phyloP scores from a whole-genome alignment of 2,797 vertebrate genomes.

The Hephaestus fuliginosus region DNA sequence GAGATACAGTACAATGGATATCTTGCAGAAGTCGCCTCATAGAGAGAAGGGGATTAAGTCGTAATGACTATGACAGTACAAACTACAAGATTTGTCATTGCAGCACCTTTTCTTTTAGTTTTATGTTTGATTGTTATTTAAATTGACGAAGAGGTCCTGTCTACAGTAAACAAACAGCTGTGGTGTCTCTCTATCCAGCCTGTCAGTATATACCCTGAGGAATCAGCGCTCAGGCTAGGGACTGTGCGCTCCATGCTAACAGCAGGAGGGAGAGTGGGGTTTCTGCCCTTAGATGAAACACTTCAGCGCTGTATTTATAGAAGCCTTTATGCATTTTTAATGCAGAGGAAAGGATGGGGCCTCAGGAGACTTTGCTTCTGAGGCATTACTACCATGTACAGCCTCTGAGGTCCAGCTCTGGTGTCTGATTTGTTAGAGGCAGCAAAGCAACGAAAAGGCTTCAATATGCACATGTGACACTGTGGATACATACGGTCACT shows the following conservation, averaged over 20 bases:
- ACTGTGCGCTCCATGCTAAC: conserved; percentile 30
- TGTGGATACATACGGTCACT: conserved; percentile 7
- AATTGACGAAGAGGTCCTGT: neutral
- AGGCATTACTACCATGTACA: conserved; percentile 59
- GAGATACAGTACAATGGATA: conserved; percentile 35
- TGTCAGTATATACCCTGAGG: conserved; percentile 31
- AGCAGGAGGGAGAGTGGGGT: conserved; percentile 61
- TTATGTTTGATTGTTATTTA: conserved; percentile 9
- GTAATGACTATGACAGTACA: neutral
- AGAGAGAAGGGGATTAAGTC: conserved; percentile 19
- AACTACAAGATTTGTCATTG: neutral
- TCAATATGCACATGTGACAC: conserved; percentile 22
- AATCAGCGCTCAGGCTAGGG: conserved; percentile 26
- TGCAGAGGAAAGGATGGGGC: conserved; percentile 74
- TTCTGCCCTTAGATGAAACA: conserved; percentile 81
- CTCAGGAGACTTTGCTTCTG: conserved; percentile 70
- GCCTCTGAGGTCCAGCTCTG: conserved; percentile 54
- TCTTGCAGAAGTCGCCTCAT: neutral
- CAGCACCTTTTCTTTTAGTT: neutral
- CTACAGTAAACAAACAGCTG: conserved; percentile 42
- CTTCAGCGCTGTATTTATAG: conserved; percentile 85
- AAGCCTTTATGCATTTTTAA: conserved; percentile 84
- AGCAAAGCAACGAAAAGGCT: conserved; percentile 16
- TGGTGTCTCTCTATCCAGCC: conserved; percentile 6
- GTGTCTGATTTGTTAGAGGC: conserved; percentile 53